These are phyloP conservation scores for Rhinogobius similis DNA, from an alignment of 2,113 vertebrate species.

Conservation along the genomic window DNA sequence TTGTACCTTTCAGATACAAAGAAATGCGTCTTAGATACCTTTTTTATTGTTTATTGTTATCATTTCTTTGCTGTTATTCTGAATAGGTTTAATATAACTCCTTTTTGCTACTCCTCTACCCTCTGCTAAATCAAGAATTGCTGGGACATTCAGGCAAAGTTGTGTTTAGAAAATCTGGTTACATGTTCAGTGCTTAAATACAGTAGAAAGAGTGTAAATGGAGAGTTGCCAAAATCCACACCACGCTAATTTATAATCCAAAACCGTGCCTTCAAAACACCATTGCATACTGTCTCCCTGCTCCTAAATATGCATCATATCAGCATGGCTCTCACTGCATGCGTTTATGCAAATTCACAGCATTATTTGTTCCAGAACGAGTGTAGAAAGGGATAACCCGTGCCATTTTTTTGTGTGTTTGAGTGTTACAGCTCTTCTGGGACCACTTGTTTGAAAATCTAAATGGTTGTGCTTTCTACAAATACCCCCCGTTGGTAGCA, in stretches of 20 bases:
- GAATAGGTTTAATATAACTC: background rate
- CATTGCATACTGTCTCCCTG: background rate
- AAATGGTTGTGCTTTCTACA: conserved; percentile 49
- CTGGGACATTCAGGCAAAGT: background rate
- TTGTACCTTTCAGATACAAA: background rate
- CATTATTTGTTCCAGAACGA: background rate
- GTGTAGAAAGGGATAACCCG: background rate
- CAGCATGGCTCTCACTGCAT: background rate
- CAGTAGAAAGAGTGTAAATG: background rate
- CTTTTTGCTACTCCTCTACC: no score
- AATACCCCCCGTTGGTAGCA: conserved; percentile 46
- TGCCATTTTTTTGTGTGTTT: conserved; percentile 40
- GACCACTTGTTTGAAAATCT: conserved; percentile 58
- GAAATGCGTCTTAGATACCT: background rate
- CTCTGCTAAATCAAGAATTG: background rate
- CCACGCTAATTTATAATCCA: background rate
- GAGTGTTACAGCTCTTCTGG: conserved; percentile 35
- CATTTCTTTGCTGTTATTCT: background rate
- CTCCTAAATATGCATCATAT: background rate
- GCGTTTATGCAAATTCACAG: background rate
- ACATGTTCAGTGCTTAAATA: background rate
- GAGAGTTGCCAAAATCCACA: background rate
- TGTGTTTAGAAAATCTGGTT: background rate
- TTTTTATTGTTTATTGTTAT: background rate
- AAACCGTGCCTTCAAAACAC: background rate